Percentiles rank a stretch among this genome's conserved stretches.
phyloP scores from a whole-genome alignment of 2,888 invertebrate species.

The Trisateles emortualis region DNA sequence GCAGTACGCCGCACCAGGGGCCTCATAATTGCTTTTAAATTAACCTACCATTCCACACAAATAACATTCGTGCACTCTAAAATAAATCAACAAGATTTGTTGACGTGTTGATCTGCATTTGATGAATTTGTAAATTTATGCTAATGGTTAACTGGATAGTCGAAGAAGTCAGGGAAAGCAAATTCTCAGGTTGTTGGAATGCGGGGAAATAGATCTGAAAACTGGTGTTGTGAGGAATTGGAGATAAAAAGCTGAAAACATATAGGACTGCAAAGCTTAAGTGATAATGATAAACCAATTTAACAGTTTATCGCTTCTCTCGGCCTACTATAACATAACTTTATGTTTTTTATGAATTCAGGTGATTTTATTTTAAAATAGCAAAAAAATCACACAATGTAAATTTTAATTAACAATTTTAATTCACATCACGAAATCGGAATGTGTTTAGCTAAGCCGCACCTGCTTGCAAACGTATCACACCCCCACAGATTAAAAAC shows the following conservation, averaged over 20 bases:
- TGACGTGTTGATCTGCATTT: not conserved
- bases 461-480: conserved; percentile 66
- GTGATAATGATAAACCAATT: too few species aligned
- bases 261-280: too few species aligned
- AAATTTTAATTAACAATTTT: conserved; percentile 63
- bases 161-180: too few species aligned
- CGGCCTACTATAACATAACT: not conserved
- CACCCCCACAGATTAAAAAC: conserved; percentile 75
- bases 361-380: not conserved
- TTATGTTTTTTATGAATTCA: not conserved
- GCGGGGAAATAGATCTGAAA: too few species aligned
- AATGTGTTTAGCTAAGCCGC: conserved; percentile 58
- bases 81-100: conserved; percentile 12
- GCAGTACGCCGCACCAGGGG: conserved; percentile 19
- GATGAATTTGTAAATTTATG: not conserved
- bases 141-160: too few species aligned
- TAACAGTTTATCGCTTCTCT: not conserved
- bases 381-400: conserved; percentile 28
- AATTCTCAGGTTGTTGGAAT: too few species aligned
- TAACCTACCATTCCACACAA: conserved; percentile 19
- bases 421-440: conserved; percentile 65
- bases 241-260: too few species aligned
- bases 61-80: conserved; percentile 20
- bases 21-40: conserved; percentile 44
- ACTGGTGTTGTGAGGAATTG: too few species aligned